Evolutionary conservation across 2,888 invertebrate species (phyloP).

Genomic region (Drosophila mimica): DNA sequence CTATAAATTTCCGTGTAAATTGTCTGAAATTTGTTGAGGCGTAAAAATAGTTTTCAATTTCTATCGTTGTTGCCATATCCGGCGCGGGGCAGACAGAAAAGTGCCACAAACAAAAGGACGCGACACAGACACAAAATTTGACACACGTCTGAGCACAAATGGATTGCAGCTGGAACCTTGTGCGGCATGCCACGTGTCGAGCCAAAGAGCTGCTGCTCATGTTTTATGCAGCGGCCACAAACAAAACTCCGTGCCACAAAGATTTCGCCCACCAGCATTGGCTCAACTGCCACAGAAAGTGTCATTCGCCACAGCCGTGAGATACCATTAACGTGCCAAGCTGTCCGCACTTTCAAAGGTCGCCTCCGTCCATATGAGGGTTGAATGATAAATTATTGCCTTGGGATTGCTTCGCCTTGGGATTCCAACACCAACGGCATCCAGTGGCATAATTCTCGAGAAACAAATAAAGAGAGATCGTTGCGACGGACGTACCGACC

Average conservation of each 20-base stretch:
- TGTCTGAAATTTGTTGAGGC: constrained; percentile 61
- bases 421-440: neutral
- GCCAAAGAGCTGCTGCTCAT: constrained; percentile 53
- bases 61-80: constrained; percentile 42
- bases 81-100: constrained; percentile 27
- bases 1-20: constrained; percentile 57
- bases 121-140: constrained; percentile 57
- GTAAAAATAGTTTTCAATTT: constrained; percentile 73
- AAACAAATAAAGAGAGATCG: neutral
- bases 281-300: constrained; percentile 6
- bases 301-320: constrained; percentile 20
- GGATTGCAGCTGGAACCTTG: constrained; percentile 57
- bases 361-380: constrained; percentile 5
- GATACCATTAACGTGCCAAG: constrained; percentile 34
- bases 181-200: constrained; percentile 38
- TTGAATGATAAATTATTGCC: constrained; percentile 40
- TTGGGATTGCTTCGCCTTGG: constrained; percentile 2
- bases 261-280: constrained; percentile 21
- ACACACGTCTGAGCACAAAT: constrained; percentile 67
- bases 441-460: neutral
- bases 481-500: neutral
- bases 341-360: constrained; percentile 47
- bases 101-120: constrained; percentile 46
- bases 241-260: constrained; percentile 27
- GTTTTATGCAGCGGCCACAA: constrained; percentile 65